A percentile compares a stretch with the other conserved stretches of the same genome.
These are phyloP conservation scores for Byasa hedistus DNA, from an alignment of 2,888 invertebrate species.

Conservation along the genomic window DNA sequence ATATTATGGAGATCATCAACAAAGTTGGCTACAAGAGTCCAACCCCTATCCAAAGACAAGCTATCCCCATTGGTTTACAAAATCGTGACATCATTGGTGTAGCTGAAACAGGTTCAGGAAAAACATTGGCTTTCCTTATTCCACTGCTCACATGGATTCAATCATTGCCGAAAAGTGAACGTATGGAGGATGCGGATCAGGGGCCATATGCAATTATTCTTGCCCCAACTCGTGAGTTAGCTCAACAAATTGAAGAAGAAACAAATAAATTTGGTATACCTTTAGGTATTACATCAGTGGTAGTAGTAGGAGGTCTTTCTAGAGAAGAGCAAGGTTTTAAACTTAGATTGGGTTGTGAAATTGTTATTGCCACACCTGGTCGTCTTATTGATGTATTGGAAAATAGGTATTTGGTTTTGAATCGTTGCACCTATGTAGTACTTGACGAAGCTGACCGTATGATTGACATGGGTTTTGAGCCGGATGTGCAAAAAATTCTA, in stretches of 20 bases:
- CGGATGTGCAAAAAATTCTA: constrained; percentile 97
- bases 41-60: constrained; percentile 99
- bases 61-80: constrained; percentile 98
- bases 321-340: constrained; percentile 99
- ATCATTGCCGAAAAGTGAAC: constrained; percentile 96
- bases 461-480: constrained; percentile 99
- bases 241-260: constrained; percentile 99
- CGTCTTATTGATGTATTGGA: constrained; percentile 99
- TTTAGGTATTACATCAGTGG: constrained; percentile 94
- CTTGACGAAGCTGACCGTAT: constrained; percentile 98
- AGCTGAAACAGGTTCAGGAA: constrained; percentile 99
- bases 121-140: constrained; percentile 98
- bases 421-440: constrained; percentile 98
- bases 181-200: constrained; percentile 93
- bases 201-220: constrained; percentile 99
- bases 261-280: constrained; percentile 98
- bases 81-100: constrained; percentile 99
- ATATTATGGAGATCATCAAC: constrained; percentile 95
- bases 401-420: constrained; percentile 97
- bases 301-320: constrained; percentile 98
- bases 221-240: constrained; percentile 99
- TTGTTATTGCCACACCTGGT: constrained; percentile 99
- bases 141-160: constrained; percentile 99
- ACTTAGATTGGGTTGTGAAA: constrained; percentile 97
- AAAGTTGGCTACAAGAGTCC: constrained; percentile 98